Conservation (phyloP, 2,113 vertebrate genomes). For the Serinus canaria region DNA sequence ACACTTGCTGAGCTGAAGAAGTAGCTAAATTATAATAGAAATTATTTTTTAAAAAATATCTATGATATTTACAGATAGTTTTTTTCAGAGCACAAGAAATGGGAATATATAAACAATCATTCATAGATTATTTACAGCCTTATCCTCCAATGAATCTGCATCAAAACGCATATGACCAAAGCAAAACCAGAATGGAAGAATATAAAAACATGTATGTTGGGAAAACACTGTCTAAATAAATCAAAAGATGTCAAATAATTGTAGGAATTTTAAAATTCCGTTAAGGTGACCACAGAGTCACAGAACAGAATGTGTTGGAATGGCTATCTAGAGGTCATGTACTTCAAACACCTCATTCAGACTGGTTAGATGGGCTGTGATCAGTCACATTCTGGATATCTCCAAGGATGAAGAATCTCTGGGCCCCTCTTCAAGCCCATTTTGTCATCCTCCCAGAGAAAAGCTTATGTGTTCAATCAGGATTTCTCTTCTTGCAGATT, state of each 20-base stretch:
- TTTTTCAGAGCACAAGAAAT: not conserved
- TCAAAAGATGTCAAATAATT: not conserved
- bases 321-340: not conserved
- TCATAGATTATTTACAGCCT: not conserved
- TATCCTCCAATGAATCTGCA: not conserved
- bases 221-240: not conserved
- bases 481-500: not conserved
- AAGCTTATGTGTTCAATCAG: not conserved
- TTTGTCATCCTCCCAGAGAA: not conserved
- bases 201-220: not conserved
- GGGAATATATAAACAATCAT: not conserved
- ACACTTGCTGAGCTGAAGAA: not conserved
- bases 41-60: not conserved
- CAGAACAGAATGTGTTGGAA: not conserved
- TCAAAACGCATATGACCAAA: not conserved
- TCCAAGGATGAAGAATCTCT: not conserved
- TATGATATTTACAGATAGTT: not conserved
- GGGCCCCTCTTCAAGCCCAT: not conserved
- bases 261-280: not conserved
- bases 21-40: not conserved
- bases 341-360: not conserved
- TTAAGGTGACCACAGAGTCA: not conserved
- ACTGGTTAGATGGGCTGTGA: not conserved
- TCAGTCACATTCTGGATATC: not conserved
- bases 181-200: not conserved